These are phyloP conservation scores for Patagioenas fasciata DNA, from an alignment of 2,113 vertebrate genomes.

Conservation along the genomic window DNA sequence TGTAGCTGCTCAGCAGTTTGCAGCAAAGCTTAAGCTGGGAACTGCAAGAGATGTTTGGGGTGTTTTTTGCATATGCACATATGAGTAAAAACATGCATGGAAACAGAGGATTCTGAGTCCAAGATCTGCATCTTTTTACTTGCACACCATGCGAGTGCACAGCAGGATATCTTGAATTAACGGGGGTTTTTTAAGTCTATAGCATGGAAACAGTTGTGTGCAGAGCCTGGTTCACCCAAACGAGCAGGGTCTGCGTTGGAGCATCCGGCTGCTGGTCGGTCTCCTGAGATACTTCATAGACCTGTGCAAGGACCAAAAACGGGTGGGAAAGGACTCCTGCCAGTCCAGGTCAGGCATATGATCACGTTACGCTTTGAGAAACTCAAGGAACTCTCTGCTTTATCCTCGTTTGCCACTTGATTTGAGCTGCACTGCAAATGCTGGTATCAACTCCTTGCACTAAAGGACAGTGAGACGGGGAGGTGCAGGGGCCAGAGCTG, in stretches of 20 bases:
- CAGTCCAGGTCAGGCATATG: fast-evolving
- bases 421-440: not conserved
- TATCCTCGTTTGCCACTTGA: not conserved
- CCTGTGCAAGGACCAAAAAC: fast-evolving
- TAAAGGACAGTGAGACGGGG: not conserved
- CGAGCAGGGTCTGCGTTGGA: fast-evolving
- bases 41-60: not conserved
- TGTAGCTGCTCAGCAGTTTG: fast-evolving
- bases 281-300: not conserved
- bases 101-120: not conserved
- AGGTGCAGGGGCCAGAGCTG: not conserved
- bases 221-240: not conserved
- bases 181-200: not conserved
- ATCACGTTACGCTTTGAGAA: not conserved
- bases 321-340: not conserved
- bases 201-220: not conserved
- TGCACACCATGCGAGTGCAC: not conserved
- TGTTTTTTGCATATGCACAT: fast-evolving
- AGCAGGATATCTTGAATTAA: not conserved
- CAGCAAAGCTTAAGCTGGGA: not conserved
- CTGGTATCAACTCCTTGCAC: fast-evolving
- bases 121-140: fast-evolving
- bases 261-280: not conserved
- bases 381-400: not conserved
- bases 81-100: not conserved